Base-by-base conservation (phyloP, 1,140 invertebrate genomes). In the Procambarus clarkii region DNA sequence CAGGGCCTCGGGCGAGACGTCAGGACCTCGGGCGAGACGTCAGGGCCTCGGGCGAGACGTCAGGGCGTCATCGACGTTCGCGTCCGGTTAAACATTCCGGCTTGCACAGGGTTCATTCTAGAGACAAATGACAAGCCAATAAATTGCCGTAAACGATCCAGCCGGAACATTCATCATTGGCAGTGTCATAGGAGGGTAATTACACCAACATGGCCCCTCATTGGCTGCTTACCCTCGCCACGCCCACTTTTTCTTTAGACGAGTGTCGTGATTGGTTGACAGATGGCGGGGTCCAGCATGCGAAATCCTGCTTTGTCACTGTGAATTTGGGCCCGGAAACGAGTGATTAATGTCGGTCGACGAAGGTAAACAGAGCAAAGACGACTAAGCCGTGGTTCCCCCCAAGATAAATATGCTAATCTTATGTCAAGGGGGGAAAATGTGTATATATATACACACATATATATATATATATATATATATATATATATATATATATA, bases 41-140 rank as follows among this genome's bases (percentile, higher is more conserved):
- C 34, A 34, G 34, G 34, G 34, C 34, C 34, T 34, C 34, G 34
- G 34, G 34, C 34, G 34, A 34, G 34, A 34, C 34, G 34, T 34
- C 34, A 34, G 13, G 60, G 77, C 15, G 34, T 46, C 85, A 87
- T 87, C 85, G 74, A 79, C 54, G 24, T 78, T 60, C 13, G 54
- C 21, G 76, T 64, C 48, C 60, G 85, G 58, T 91, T 71, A 79
- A 86, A 85, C 54, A 79, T 86, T 84, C n/a, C 71, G 7, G 50
- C 60, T 50, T 76, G 80, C 48, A 15, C 71, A 71, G 74, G 71
- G 74, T 80, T 48, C 82, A n/a, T 48, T 34, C 74, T 13, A n/a
- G 11, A 18, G 89, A 86, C 89, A 86, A 79, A 91, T 79, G 89
- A 91, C 82, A 85, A 85, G 83, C 82, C 89, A 80, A 85, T 91